Conservation (phyloP, 2,888 invertebrate species). For the Tenthredo scrophulariae region DNA sequence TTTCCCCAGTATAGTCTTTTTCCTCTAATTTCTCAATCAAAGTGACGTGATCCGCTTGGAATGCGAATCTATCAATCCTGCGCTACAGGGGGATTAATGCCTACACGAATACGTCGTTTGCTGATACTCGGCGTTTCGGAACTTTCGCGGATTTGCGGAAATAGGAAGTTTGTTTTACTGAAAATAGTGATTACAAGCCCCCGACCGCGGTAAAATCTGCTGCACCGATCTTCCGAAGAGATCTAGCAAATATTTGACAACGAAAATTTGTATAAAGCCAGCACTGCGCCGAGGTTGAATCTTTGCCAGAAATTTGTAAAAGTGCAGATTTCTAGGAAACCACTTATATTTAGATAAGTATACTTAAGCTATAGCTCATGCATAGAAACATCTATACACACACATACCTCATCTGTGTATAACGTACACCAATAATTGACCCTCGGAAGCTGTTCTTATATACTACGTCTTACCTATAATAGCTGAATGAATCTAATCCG, state of each 20-base stretch:
- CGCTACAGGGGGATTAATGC: neutral
- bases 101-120: slow-evolving; percentile 8
- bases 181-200: slow-evolving; percentile 6
- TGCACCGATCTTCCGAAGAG: slow-evolving; percentile 8
- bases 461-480: slow-evolving; percentile 19
- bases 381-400: neutral
- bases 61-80: slow-evolving; percentile 27
- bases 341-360: slow-evolving; percentile 5
- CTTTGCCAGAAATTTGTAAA: slow-evolving; percentile 37
- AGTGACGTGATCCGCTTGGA: slow-evolving; percentile 27
- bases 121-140: neutral
- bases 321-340: slow-evolving; percentile 46
- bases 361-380: neutral
- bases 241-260: slow-evolving; percentile 26
- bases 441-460: slow-evolving; percentile 21
- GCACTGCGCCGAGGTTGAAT: neutral
- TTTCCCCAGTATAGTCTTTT: slow-evolving; percentile 36
- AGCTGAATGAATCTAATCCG: slow-evolving; percentile 47
- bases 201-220: neutral
- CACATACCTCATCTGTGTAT: neutral
- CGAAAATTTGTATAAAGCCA: neutral
- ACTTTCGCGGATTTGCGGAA: neutral
- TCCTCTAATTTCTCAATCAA: slow-evolving; percentile 38
- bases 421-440: slow-evolving; percentile 22
- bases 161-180: slow-evolving; percentile 4